Conservation (phyloP, 2,797 vertebrate genomes). For the Adelosebastes latens region DNA sequence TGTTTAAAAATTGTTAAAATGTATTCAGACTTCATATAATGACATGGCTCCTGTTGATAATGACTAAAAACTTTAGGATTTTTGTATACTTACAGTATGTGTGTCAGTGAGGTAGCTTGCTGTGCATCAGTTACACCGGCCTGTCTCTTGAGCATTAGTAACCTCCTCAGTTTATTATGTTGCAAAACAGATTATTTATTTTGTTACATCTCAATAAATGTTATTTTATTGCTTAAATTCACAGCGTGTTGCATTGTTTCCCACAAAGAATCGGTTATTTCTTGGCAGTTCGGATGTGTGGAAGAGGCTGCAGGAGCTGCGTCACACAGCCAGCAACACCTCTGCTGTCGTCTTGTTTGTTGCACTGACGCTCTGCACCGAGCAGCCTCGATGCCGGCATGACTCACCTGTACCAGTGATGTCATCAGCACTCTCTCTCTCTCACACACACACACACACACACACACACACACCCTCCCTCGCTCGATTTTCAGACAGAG, state of each 20-base stretch:
- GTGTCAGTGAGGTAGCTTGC: conserved; percentile 55
- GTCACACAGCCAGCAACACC: conserved; percentile 63
- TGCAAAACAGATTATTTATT: conserved; percentile 98
- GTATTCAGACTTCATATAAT: conserved; percentile 23
- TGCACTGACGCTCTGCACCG: conserved; percentile 42
- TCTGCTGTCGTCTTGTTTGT: conserved; percentile 65
- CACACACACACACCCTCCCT: background rate
- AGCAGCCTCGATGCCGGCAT: conserved; percentile 54
- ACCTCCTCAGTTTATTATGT: conserved; percentile 85
- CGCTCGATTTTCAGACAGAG: conserved; percentile 9
- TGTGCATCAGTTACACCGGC: conserved; percentile 61
- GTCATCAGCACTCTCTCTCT: conserved; percentile 48
- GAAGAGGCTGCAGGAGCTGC: conserved; percentile 48
- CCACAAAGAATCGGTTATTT: conserved; percentile 3
- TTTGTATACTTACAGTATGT: conserved; percentile 33
- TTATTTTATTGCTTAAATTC: conserved; percentile 84
- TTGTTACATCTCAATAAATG: conserved; percentile 97
- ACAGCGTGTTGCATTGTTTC: conserved; percentile 20
- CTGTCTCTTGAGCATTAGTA: conserved; percentile 78
- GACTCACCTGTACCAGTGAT: conserved; percentile 75
- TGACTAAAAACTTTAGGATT: background rate
- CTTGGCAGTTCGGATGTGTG: conserved; percentile 42
- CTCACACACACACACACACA: conserved; percentile 19
- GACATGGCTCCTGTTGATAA: conserved; percentile 19
- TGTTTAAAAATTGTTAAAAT: conserved; percentile 5